Base-by-base conservation (phyloP, 2,113 vertebrate species). In the Triplophysa tibetana region DNA sequence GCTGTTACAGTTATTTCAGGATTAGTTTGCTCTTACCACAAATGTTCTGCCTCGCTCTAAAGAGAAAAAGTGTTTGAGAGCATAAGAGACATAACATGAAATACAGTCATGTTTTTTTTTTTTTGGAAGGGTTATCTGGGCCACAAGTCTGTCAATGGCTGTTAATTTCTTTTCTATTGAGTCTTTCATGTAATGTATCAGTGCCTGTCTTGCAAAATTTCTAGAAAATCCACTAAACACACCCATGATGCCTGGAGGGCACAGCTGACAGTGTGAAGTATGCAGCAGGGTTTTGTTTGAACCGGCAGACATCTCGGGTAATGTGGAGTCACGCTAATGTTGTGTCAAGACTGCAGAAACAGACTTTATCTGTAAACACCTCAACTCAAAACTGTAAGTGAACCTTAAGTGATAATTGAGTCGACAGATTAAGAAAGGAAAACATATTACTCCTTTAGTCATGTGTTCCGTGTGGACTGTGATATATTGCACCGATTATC, bases 11-110 rank as follows among this genome's bases (percentile, higher is more conserved):
- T 58, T 82, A 73, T 87, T 89, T 86, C 82, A 86, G 73, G 73
- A 68, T 70, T 73, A 65, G 82, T 85, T 26, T 86, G 80, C 79
- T 70, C 87, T 90, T 86, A 89, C 88, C 88, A n/a, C 45, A 75
- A 73, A 80, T 83, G 64, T 80, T 62, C 68, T 63, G 82, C 2
- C 80, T 83, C 81, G n/a, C 65, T 82, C 88, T 86, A 85, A 63
- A 58, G 14, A 86, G 87, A 50, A 85, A 48, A 84, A 68, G 66
- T 82, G 41, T 54, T 10, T 43, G 63, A 79, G 78, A 73, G 85
- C 78, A 79, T 70, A 85, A 70, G 5, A 52, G 13, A 52, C 50
- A 52, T 52, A 52, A 17, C 50, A 21, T 56, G 6, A 1, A 8
- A 56, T n/a, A 56, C 16, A 4, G 17, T 54, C 4, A 54, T n/a